A percentile compares a stretch with the other conserved stretches of the same genome.
These are phyloP conservation scores for Amblyornis subalaris DNA, from an alignment of 2,113 vertebrate genomes.

Conservation along the genomic window DNA sequence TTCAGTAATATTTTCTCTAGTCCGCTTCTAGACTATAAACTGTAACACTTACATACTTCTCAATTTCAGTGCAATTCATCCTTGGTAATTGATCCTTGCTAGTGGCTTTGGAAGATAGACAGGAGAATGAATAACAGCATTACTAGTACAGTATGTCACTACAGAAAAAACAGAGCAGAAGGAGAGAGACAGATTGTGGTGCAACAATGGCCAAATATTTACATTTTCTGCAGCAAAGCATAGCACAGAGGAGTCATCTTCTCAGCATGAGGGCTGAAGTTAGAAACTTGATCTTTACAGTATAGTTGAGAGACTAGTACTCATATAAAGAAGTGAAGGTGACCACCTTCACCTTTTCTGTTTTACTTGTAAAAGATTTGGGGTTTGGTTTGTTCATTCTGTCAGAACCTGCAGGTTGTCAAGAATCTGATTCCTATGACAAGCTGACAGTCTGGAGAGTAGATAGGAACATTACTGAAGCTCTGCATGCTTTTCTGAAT, in stretches of 20 bases:
- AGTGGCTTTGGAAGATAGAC: neutral
- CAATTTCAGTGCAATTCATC: neutral
- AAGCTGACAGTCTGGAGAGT: neutral
- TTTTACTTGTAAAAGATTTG: neutral
- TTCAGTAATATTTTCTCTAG: neutral
- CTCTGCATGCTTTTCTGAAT: neutral
- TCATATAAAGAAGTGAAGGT: neutral
- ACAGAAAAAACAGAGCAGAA: neutral
- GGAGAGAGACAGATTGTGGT: neutral
- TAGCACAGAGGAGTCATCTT: neutral
- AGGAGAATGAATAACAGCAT: neutral
- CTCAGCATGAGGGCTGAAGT: neutral
- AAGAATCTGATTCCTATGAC: neutral
- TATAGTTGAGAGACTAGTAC: neutral
- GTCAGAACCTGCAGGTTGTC: neutral
- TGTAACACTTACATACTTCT: neutral
- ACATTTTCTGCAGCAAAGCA: constrained; percentile 1
- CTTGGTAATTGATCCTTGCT: neutral
- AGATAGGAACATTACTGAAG: neutral
- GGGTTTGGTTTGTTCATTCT: neutral
- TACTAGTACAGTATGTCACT: neutral
- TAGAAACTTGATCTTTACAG: neutral
- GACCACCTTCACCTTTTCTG: neutral
- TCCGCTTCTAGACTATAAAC: neutral
- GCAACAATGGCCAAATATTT: constrained; percentile 38